Conservation (phyloP, 2,113 vertebrate genomes). For the Sardina pilchardus region DNA sequence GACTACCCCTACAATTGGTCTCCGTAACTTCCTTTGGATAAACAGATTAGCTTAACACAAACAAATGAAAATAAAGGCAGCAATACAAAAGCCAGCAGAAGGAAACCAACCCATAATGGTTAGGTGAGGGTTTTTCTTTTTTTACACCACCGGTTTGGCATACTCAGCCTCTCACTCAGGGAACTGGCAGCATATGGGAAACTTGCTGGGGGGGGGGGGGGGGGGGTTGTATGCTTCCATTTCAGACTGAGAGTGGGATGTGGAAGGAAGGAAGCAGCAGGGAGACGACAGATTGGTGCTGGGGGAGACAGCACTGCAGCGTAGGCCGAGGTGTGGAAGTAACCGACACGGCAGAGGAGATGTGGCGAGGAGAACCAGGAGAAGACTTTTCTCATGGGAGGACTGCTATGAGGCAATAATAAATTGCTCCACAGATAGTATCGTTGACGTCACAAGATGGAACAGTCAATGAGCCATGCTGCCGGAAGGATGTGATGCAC, state of each 20-base stretch:
- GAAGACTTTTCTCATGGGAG: neutral
- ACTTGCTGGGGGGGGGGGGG: neutral
- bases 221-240: neutral
- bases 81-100: neutral
- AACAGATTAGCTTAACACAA: no score
- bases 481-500: neutral
- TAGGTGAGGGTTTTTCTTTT: neutral
- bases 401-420: neutral
- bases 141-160: neutral
- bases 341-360: neutral
- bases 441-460: conserved; percentile 7
- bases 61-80: no score
- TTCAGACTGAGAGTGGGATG: neutral
- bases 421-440: neutral
- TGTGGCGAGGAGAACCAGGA: neutral
- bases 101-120: neutral
- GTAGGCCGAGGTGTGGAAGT: conserved; percentile 5
- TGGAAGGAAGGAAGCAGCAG: neutral
- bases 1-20: no score
- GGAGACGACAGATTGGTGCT: neutral
- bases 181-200: neutral
- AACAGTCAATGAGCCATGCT: neutral
- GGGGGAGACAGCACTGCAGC: neutral
- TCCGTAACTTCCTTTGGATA: no score
- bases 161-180: neutral